Evolutionary conservation across 2,113 vertebrate species (phyloP).

Genomic region (Trinectes maculatus): DNA sequence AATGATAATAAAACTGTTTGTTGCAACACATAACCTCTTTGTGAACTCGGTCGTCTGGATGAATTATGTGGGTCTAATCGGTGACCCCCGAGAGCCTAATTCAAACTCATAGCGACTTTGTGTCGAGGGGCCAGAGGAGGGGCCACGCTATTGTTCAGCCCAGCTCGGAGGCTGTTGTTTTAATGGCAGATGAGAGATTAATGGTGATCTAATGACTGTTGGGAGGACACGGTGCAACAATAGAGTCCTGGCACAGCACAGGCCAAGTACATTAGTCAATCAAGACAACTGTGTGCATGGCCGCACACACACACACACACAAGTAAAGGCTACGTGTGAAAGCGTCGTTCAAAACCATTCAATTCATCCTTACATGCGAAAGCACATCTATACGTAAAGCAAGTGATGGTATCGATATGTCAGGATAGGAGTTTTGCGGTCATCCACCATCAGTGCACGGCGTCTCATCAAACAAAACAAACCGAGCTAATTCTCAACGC

Average conservation of each 20-base stretch:
- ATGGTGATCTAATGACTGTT: constrained; percentile 71
- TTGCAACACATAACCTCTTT: constrained; percentile 59
- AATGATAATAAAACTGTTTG: too few species aligned
- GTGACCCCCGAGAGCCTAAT: constrained; percentile 74
- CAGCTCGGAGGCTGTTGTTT: constrained; percentile 68
- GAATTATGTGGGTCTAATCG: constrained; percentile 71
- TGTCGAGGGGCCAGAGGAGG: constrained; percentile 57
- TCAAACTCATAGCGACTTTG: constrained; percentile 62
- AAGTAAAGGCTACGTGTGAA: background rate
- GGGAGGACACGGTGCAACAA: constrained; percentile 69
- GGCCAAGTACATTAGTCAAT: constrained; percentile 64
- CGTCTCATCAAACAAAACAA: constrained; percentile 55
- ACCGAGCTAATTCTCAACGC: constrained; percentile 58
- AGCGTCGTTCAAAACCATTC: background rate
- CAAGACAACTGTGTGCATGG: constrained; percentile 39
- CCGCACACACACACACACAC: constrained; percentile 22
- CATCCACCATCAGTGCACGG: constrained; percentile 20
- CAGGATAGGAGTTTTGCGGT: constrained; percentile 49
- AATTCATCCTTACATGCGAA: constrained; percentile 15
- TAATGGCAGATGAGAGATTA: constrained; percentile 74
- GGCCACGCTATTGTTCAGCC: constrained; percentile 55
- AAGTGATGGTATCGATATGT: constrained; percentile 49
- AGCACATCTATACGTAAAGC: background rate
- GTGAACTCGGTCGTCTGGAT: constrained; percentile 68
- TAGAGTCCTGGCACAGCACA: constrained; percentile 46